phyloP scores from a whole-genome alignment of 2,888 invertebrate species.

The Napeogenes inachia region DNA sequence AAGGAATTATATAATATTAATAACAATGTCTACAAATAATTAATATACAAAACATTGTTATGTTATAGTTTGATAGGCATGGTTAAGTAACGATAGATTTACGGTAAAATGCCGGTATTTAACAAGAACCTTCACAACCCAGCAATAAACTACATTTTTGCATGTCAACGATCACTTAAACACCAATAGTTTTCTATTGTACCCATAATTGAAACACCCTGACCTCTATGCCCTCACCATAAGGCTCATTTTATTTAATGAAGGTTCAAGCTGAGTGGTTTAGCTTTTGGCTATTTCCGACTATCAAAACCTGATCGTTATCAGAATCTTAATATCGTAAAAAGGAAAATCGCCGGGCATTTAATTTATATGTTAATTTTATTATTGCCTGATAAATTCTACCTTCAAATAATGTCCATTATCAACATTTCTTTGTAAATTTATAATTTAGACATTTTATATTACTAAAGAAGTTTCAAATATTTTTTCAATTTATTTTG shows the following conservation, averaged over 20 bases:
- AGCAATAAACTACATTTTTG: slow-evolving; percentile 24
- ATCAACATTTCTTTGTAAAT: neutral
- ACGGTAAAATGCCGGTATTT: slow-evolving; percentile 8
- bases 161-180: slow-evolving; percentile 27
- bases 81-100: slow-evolving; percentile 3
- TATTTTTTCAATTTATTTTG: neutral
- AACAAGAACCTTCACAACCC: slow-evolving; percentile 20
- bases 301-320: slow-evolving; percentile 50
- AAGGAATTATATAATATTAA: no score
- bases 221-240: slow-evolving; percentile 6
- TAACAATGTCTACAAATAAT: no score
- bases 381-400: slow-evolving; percentile 36
- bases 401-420: slow-evolving; percentile 32
- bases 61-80: neutral
- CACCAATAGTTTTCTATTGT: slow-evolving; percentile 23
- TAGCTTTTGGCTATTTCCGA: slow-evolving; percentile 36
- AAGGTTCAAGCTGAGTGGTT: slow-evolving; percentile 25
- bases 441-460: neutral
- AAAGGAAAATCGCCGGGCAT: slow-evolving; percentile 46
- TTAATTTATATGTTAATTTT: slow-evolving; percentile 69
- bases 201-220: slow-evolving; percentile 19
- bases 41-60: no score
- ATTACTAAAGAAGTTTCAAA: neutral
- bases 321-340: slow-evolving; percentile 36
- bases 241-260: slow-evolving; percentile 18